Evolutionary conservation across 2,797 vertebrate species (phyloP).

Genomic region (Trematomus bernacchii): DNA sequence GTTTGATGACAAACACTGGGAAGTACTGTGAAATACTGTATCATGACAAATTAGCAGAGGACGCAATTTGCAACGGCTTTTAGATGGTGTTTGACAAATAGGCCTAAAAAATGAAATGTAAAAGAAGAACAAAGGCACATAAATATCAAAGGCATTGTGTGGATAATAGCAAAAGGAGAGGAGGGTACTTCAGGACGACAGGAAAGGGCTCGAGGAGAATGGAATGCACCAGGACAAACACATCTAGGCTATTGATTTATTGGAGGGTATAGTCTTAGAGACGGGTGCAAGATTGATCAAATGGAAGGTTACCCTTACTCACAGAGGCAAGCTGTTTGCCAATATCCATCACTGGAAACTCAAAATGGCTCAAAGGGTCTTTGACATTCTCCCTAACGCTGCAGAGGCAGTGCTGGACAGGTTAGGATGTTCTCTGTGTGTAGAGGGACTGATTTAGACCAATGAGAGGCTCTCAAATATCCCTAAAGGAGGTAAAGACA

Average conservation of each 20-base stretch:
- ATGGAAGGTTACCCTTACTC: slow-evolving; percentile 87
- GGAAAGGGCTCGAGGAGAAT: slow-evolving; percentile 64
- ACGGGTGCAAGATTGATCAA: slow-evolving; percentile 85
- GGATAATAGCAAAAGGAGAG: slow-evolving; percentile 35
- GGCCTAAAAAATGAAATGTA: slow-evolving; percentile 43
- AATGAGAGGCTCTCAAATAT: slow-evolving; percentile 5
- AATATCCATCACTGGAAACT: slow-evolving; percentile 85
- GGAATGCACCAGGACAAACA: slow-evolving; percentile 81
- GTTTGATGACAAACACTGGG: slow-evolving; percentile 72
- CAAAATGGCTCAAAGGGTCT: slow-evolving; percentile 79
- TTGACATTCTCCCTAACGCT: slow-evolving; percentile 71
- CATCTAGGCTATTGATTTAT: slow-evolving; percentile 85
- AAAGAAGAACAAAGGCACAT: slow-evolving; percentile 49
- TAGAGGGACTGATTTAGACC: slow-evolving; percentile 23
- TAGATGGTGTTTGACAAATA: slow-evolving; percentile 54
- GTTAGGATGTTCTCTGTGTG: slow-evolving; percentile 31
- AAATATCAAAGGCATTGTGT: slow-evolving; percentile 49
- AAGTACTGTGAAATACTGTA: slow-evolving; percentile 61
- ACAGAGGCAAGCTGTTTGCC: slow-evolving; percentile 87
- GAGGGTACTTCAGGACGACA: slow-evolving; percentile 41
- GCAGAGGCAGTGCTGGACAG: slow-evolving; percentile 46
- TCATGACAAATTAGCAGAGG: slow-evolving; percentile 61
- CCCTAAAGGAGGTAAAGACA: slow-evolving; percentile 15
- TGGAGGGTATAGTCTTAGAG: slow-evolving; percentile 82
- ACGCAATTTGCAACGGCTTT: slow-evolving; percentile 53